These are phyloP conservation scores for Phytoseiulus persimilis DNA, from an alignment of 2,888 invertebrate species.

Conservation along the genomic window DNA sequence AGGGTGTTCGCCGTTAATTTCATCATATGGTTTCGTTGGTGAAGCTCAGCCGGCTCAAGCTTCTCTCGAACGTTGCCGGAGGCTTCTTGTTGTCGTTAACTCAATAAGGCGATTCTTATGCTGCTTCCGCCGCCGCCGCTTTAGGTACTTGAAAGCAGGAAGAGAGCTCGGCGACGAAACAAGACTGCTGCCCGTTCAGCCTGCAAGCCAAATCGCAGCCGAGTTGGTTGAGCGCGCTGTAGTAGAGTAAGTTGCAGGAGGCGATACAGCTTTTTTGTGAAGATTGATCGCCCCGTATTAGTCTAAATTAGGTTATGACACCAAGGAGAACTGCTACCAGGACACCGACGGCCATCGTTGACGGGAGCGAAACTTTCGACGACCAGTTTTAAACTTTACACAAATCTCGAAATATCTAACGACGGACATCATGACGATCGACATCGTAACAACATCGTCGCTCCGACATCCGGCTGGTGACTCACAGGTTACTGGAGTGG, in stretches of 20 bases:
- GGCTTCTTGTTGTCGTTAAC: not conserved
- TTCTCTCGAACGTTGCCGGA: not conserved
- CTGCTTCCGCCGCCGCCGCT: not conserved
- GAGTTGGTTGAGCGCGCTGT: not conserved
- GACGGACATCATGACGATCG: not conserved
- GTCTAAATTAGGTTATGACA: conserved; percentile 39
- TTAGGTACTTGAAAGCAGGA: not conserved
- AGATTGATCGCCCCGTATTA: conserved; percentile 38
- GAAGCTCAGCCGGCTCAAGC: not conserved
- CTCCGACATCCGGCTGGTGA: not conserved
- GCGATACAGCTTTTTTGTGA: conserved; percentile 8
- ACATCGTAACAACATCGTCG: not conserved
- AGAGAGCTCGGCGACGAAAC: not conserved
- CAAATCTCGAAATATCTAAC: not conserved
- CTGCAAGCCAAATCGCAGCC: not conserved
- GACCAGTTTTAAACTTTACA: not conserved
- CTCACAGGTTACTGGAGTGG: not conserved
- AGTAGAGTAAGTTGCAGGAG: not conserved
- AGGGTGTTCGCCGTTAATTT: not conserved
- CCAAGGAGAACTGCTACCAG: not conserved
- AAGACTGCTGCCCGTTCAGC: not conserved
- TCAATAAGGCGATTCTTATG: conserved; percentile 5
- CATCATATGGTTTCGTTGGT: conserved; percentile 5
- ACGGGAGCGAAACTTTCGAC: not conserved
- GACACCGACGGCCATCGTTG: not conserved